phyloP scores from a whole-genome alignment of 2,797 vertebrate species.

The Diplodus puntazzo region DNA sequence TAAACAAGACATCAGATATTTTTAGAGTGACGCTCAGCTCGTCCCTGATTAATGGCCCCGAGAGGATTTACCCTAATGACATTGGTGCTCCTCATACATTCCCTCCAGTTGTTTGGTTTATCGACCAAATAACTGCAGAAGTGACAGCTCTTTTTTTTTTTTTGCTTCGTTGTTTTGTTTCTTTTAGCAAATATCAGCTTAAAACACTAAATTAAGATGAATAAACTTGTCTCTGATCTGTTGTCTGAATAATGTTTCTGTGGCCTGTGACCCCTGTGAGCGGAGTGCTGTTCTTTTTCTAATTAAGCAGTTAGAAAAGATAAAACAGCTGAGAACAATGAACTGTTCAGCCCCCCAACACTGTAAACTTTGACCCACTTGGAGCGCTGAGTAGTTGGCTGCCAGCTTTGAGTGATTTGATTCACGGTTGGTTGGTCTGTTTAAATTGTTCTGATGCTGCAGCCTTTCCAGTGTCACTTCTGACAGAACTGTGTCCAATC shows the following conservation, averaged over 20 bases:
- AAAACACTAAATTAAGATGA: no score
- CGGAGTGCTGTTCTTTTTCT: background rate
- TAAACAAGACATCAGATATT: background rate
- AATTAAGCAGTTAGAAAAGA: slow-evolving; percentile 52
- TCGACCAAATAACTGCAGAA: no score
- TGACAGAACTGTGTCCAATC: slow-evolving; percentile 22
- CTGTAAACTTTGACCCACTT: slow-evolving; percentile 59
- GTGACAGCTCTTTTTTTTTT: no score
- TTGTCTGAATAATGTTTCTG: slow-evolving; percentile 34
- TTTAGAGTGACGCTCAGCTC: background rate
- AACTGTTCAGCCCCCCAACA: slow-evolving; percentile 14
- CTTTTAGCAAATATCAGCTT: no score
- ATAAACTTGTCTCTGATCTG: slow-evolving; percentile 4
- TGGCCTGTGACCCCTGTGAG: slow-evolving; percentile 27
- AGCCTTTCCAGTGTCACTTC: slow-evolving; percentile 12
- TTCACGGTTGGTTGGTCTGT: slow-evolving; percentile 22
- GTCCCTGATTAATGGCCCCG: slow-evolving; percentile 1
- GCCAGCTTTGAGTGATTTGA: slow-evolving; percentile 52
- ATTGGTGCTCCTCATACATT: no score
- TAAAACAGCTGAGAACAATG: slow-evolving; percentile 14
- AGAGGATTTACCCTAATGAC: no score
- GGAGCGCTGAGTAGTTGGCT: slow-evolving; percentile 27
- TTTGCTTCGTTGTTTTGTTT: no score
- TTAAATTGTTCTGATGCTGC: slow-evolving; percentile 29
- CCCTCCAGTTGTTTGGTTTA: no score